These are phyloP conservation scores for Spilogale gracilis DNA, from an alignment of 2,113 vertebrate species.

Conservation along the genomic window DNA sequence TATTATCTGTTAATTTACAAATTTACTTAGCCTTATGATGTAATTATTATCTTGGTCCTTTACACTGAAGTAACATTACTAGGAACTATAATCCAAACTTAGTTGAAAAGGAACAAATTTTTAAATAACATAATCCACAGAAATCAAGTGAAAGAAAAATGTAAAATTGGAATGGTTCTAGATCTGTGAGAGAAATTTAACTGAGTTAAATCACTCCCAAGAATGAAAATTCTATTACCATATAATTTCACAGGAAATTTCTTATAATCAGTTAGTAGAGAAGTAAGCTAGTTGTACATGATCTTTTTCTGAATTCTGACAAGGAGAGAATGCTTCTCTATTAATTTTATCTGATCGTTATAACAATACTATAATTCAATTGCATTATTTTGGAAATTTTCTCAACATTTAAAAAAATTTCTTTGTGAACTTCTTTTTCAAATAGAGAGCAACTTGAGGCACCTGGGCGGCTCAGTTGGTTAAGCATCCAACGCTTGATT, in stretches of 20 bases:
- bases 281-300: neutral
- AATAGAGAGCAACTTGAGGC: neutral
- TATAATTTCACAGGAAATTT: neutral
- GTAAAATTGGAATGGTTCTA: neutral
- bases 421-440: neutral
- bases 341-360: neutral
- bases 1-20: neutral
- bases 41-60: neutral
- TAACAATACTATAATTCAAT: neutral
- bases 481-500: neutral
- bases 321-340: neutral
- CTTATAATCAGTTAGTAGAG: neutral
- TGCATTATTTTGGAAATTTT: neutral
- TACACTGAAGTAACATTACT: neutral
- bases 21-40: neutral
- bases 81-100: neutral
- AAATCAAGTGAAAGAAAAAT: neutral
- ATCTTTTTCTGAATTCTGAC: neutral
- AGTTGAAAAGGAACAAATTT: neutral
- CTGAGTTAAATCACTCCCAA: neutral
- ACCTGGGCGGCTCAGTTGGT: neutral
- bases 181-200: neutral
- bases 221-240: neutral
- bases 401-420: neutral
- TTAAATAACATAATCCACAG: neutral